phyloP scores from a whole-genome alignment of 2,888 invertebrate genomes.

The Torymus tubicola region DNA sequence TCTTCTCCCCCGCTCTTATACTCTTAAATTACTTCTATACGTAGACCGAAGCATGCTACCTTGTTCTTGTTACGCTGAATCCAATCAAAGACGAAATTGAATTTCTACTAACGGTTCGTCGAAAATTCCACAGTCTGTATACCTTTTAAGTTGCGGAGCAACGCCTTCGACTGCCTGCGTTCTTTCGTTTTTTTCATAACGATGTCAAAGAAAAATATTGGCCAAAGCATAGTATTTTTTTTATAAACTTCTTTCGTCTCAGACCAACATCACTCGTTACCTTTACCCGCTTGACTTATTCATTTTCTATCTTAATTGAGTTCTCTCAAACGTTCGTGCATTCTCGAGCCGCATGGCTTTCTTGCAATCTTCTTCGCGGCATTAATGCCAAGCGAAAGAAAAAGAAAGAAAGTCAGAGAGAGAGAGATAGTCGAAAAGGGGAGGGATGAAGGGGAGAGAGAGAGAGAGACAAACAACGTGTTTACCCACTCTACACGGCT shows the following conservation, averaged over 20 bases:
- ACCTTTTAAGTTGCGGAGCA: too few species aligned
- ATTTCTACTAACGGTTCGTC: too few species aligned
- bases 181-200: too few species aligned
- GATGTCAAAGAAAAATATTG: conserved; percentile 11
- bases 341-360: conserved; percentile 39
- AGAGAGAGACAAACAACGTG: not conserved
- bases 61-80: conserved; percentile 12
- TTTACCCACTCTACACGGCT: not conserved
- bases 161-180: too few species aligned
- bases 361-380: conserved; percentile 23
- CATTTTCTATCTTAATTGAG: conserved; percentile 66
- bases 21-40: not conserved
- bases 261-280: conserved; percentile 14
- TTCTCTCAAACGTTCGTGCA: conserved; percentile 60
- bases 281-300: conserved; percentile 41
- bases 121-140: too few species aligned
- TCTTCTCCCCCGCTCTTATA: not conserved
- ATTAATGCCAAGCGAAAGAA: not conserved
- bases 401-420: not conserved
- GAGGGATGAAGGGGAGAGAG: not conserved
- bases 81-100: not conserved
- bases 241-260: conserved; percentile 13
- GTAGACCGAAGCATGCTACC: not conserved
- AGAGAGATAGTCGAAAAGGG: not conserved
- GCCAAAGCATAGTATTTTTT: conserved; percentile 41